Evolutionary conservation across 2,888 invertebrate genomes (phyloP).

Genomic region (Bombylius major): DNA sequence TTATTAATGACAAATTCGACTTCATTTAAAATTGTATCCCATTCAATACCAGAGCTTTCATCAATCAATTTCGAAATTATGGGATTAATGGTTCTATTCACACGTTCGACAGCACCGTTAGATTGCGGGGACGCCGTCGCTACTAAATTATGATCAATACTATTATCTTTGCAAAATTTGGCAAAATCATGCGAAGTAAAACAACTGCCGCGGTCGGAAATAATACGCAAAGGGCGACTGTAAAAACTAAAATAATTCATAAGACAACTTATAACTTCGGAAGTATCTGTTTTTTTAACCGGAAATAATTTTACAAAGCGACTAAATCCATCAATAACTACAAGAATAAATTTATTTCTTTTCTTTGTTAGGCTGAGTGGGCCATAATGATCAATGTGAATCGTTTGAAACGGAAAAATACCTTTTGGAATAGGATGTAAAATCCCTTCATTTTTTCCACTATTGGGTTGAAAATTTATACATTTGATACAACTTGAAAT

Average conservation of each 20-base stretch:
- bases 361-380: not conserved
- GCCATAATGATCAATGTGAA: not conserved
- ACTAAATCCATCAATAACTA: not conserved
- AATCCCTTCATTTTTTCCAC: conserved; percentile 6
- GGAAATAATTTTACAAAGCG: not conserved
- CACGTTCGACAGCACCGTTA: not conserved
- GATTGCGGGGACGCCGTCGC: not conserved
- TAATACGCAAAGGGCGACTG: not conserved
- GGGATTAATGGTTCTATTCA: not conserved
- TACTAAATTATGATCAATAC: not conserved
- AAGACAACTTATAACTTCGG: not conserved
- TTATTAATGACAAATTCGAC: no score
- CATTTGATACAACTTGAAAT: conserved; percentile 29
- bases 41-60: not conserved
- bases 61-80: not conserved
- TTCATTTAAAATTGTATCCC: no score
- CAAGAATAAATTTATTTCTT: not conserved
- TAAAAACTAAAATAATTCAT: not conserved
- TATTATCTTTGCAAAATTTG: not conserved
- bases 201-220: conserved; percentile 4
- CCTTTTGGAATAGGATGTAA: not conserved
- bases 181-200: conserved; percentile 3
- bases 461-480: conserved; percentile 22
- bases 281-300: not conserved
- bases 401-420: not conserved